Evolutionary conservation across 2,888 invertebrate species (phyloP).

Genomic region (Alloplasta piceator): DNA sequence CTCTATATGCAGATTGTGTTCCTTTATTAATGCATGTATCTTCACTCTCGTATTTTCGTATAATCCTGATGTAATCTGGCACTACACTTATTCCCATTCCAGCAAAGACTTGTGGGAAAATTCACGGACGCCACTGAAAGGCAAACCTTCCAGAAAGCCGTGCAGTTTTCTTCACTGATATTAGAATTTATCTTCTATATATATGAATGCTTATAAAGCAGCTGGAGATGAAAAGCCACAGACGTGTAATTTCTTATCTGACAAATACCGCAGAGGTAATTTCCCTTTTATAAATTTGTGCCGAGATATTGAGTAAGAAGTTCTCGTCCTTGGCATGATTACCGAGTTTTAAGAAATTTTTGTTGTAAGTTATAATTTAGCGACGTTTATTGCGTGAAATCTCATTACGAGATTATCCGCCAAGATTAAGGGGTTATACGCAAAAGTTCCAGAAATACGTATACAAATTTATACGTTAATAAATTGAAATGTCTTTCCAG

Average conservation of each 20-base stretch:
- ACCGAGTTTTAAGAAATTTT: too few species aligned
- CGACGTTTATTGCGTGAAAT: too few species aligned
- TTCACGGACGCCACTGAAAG: constrained; percentile 42
- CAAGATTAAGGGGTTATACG: too few species aligned
- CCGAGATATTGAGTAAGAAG: too few species aligned
- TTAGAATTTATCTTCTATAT: constrained; percentile 12
- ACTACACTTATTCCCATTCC: constrained; percentile 60
- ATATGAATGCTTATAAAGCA: neutral
- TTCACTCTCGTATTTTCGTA: constrained; percentile 45
- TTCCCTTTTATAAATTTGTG: neutral
- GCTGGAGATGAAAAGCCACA: constrained; percentile 16
- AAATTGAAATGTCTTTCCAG: too few species aligned
- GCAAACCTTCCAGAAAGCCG: constrained; percentile 43
- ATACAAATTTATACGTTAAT: too few species aligned
- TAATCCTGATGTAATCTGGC: constrained; percentile 61
- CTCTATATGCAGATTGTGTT: too few species aligned
- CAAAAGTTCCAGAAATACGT: too few species aligned
- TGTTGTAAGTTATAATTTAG: too few species aligned
- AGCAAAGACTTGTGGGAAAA: constrained; percentile 42
- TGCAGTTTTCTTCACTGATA: constrained; percentile 40
- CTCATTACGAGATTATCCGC: too few species aligned
- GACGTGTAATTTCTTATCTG: constrained; percentile 32
- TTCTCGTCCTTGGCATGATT: too few species aligned
- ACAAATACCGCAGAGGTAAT: constrained; percentile 5
- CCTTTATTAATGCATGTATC: neutral